These are phyloP conservation scores for Eulemur macaco DNA, from an alignment of 2,113 vertebrate genomes.

Conservation along the genomic window DNA sequence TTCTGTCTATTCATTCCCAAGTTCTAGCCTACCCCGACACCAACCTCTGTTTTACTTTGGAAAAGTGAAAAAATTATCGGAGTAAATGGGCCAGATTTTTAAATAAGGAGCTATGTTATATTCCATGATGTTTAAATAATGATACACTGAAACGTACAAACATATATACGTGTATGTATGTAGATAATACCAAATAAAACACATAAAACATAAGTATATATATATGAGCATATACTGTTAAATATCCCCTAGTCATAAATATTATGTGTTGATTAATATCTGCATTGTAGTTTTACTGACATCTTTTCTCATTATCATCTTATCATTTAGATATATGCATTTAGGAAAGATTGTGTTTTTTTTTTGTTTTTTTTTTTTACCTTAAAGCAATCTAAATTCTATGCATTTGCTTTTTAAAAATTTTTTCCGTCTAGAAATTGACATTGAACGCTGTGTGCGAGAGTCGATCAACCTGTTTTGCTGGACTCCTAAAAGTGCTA, in stretches of 20 bases:
- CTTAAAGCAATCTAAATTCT: conserved; percentile 18
- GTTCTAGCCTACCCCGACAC: not conserved
- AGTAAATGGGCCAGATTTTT: not conserved
- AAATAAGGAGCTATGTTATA: not conserved
- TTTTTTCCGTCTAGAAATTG: conserved; percentile 88
- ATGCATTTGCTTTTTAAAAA: not conserved
- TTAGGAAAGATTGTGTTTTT: not conserved
- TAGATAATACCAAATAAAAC: conserved; percentile 6
- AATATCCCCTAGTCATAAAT: not conserved
- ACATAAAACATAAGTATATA: not conserved
- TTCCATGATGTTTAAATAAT: conserved; percentile 33
- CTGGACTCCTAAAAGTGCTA: conserved; percentile 97
- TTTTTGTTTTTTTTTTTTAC: not conserved
- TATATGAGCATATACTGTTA: not conserved
- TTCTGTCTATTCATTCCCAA: not conserved
- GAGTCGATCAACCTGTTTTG: conserved; percentile 97
- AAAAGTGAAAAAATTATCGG: not conserved
- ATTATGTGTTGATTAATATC: not conserved
- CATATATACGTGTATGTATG: not conserved
- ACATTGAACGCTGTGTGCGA: conserved; percentile 97
- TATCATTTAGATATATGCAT: not conserved
- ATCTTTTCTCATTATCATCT: not conserved
- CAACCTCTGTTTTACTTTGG: not conserved
- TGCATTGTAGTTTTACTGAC: not conserved
- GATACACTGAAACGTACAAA: not conserved